Evolutionary conservation across 2,888 invertebrate species (phyloP).

Genomic region (Plagodis pulveraria): DNA sequence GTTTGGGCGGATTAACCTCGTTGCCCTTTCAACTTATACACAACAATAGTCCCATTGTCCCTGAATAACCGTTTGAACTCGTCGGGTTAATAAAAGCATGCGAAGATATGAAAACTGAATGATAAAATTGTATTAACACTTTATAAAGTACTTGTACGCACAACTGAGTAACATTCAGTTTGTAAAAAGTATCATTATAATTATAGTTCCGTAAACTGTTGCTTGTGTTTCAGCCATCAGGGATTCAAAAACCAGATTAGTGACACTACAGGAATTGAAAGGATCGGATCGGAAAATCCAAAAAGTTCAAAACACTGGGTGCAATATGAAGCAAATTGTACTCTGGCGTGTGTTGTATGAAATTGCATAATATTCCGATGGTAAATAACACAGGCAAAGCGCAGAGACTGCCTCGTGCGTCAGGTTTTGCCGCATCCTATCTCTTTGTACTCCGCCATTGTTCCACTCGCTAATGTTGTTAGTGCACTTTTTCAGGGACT

Average conservation of each 20-base stretch:
- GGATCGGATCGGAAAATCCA: not conserved
- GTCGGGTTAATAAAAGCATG: constrained; percentile 32
- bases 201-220: too few species aligned
- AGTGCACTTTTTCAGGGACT: constrained; percentile 83
- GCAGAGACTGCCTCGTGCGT: constrained; percentile 43
- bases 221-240: too few species aligned
- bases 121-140: too few species aligned
- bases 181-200: too few species aligned
- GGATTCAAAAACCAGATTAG: too few species aligned
- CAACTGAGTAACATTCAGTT: too few species aligned
- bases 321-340: too few species aligned
- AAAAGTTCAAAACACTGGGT: not conserved
- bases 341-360: not conserved
- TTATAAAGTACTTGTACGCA: too few species aligned
- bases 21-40: constrained; percentile 69
- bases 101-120: constrained; percentile 19
- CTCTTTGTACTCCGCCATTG: constrained; percentile 78
- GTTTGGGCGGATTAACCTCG: constrained; percentile 79
- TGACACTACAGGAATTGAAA: too few species aligned
- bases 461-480: constrained; percentile 82
- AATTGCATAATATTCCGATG: constrained; percentile 25
- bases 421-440: constrained; percentile 62
- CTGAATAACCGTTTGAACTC: constrained; percentile 58
- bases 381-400: constrained; percentile 38
- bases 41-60: constrained; percentile 67